Evolutionary conservation across 64 coral and sea anemone genomes (phyloP), one percentile per base, ranked within the genome.

Genomic region (Porites australiensis): DNA sequence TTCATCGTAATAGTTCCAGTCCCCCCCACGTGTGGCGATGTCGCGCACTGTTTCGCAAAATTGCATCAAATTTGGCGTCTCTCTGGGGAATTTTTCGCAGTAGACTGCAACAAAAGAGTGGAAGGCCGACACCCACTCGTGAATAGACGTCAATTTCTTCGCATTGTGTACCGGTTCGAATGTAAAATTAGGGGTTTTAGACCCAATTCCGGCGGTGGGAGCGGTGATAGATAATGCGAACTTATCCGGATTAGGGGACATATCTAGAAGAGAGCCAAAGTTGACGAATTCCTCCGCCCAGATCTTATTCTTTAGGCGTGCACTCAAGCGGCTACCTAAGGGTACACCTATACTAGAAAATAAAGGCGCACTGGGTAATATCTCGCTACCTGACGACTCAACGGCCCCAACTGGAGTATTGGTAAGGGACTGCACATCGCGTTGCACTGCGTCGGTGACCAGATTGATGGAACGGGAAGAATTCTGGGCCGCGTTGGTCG

Each of bases 31-130:
- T 44, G 61, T 20, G 82, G 58, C 79, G 20, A 63, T 65, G 60
- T 82, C 57, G 55, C 57, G 79, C 52, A 2, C 79, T 14, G 55
- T 61, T 63, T 82, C 79, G n/a, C 79, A 59, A n/a, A 37, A 82
- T 60, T 82, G 55, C 79, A 6, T 59, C 79, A 82, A 22, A 45
- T 61, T 20, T 22, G 79, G 18, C n/a, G 55, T 22, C 53, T 82
- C 54, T 4, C n/a, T 82, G 18, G 79, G 58, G 43, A 82, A 82
- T 20, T 63, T 58, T 13, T 60, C 53, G 58, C 79, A 82, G 43
- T 82, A 82, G 10, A 82, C 43, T 58, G 79, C 79, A 5, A 45
- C 76, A 50, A 79, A 79, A 51, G 76, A 50, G 46, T 79, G 45
- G 76, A 79, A 79, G 19, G 76, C 76, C 8, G 76, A 79, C n/a